These are phyloP conservation scores for Acipenser transmontanus DNA, from an alignment of 2,797 vertebrate genomes.

Conservation along the genomic window DNA sequence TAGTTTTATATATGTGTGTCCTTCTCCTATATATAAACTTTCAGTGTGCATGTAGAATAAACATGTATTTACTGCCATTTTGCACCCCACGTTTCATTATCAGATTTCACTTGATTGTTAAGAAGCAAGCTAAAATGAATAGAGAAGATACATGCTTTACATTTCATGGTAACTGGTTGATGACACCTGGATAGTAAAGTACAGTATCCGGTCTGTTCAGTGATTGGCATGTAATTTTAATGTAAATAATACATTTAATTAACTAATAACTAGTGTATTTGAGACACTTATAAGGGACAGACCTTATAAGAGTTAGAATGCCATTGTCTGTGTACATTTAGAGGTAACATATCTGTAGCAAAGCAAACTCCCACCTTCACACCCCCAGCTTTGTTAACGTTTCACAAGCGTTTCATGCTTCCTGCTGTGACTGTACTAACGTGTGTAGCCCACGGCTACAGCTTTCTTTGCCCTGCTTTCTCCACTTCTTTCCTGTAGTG, in stretches of 20 bases:
- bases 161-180: conserved; percentile 46
- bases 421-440: conserved; percentile 59
- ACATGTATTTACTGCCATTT: conserved; percentile 27
- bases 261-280: no score
- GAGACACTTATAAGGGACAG: neutral
- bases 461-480: conserved; percentile 51
- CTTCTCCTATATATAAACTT: neutral
- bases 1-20: neutral
- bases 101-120: no score
- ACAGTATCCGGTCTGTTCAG: conserved; percentile 32
- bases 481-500: conserved; percentile 38
- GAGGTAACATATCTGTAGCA: conserved; percentile 19
- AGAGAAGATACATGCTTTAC: neutral
- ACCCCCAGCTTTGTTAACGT: conserved; percentile 50
- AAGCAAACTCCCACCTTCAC: conserved; percentile 5
- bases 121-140: no score
- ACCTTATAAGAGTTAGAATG: neutral
- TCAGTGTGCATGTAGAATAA: neutral
- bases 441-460: conserved; percentile 45
- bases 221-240: conserved; percentile 58
- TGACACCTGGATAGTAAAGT: conserved; percentile 43
- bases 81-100: neutral
- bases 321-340: neutral
- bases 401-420: conserved; percentile 74
- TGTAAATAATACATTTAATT: neutral